Conservation (phyloP, 1,140 invertebrate genomes). For the Musca domestica region DNA sequence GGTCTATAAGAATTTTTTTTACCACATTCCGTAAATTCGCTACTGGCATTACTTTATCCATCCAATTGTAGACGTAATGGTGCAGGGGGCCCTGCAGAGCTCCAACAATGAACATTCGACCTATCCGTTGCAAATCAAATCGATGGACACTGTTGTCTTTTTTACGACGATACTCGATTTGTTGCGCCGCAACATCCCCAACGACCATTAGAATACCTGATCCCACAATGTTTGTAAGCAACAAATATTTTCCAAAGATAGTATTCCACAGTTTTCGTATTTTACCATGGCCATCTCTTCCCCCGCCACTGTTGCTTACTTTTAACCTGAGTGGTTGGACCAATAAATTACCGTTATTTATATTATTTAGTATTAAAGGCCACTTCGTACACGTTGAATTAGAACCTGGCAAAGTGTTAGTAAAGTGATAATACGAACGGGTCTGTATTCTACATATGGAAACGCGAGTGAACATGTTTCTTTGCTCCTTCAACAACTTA, state of each 20-base stretch:
- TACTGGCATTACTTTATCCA: constrained; percentile 69
- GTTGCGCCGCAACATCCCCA: constrained; percentile 67
- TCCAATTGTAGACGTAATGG: constrained; percentile 74
- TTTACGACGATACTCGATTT: constrained; percentile 62
- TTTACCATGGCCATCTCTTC: too few species aligned
- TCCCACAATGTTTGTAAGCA: constrained; percentile 67
- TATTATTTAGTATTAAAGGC: too few species aligned
- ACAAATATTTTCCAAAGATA: constrained; percentile 65
- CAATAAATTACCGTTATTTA: too few species aligned
- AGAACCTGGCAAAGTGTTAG: too few species aligned
- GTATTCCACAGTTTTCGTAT: constrained; percentile 36
- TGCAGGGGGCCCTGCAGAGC: constrained; percentile 68
- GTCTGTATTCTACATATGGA: too few species aligned
- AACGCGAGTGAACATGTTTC: too few species aligned
- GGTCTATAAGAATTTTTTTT: constrained; percentile 76
- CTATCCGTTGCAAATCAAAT: constrained; percentile 60
- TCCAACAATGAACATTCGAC: constrained; percentile 70
- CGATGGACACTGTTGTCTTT: constrained; percentile 40
- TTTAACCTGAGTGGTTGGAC: too few species aligned
- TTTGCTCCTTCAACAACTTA: too few species aligned
- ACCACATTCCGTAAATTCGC: constrained; percentile 59
- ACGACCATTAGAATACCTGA: constrained; percentile 66
- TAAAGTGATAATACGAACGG: too few species aligned
- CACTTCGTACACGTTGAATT: too few species aligned
- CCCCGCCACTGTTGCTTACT: too few species aligned